Evolutionary conservation across 2,113 vertebrate species (phyloP), one percentile per base, ranked within the genome.

Genomic region (Anser cygnoides): DNA sequence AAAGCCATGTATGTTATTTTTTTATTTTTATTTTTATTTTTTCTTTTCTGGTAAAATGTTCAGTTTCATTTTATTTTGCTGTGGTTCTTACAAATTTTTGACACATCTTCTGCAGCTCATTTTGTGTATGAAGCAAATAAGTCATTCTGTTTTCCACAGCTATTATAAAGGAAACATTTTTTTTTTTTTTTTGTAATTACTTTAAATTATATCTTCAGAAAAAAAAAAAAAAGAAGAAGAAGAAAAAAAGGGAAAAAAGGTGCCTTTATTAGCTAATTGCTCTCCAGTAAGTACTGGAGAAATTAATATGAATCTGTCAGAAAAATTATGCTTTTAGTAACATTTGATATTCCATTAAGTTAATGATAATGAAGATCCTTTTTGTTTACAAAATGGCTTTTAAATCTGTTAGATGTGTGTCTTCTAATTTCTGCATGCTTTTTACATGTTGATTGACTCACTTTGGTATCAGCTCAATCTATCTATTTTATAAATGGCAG

Each of bases 401-500:
- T 5, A 71, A 80, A 71, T 57, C 29, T 62, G 5, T n/a, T 50
- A 74, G 50, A 71, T 80, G 7, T 75, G 46, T 73, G 41, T 21
- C 35, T 92, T 87, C 63, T 94, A 89, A 12, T 84, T 92, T 86
- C 67, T 94, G 28, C 55, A 33, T 66, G 13, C 52, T 59, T 78
- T 78, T 75, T 89, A 31, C 21, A 2, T 89, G 28, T 74, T 92
- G 70, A 87, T 87, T 85, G 52, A 94, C 81, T 96, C 4, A 17
- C 46, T 93, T 91, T 82, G 35, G 37, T 87, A 81, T 93, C 35
- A 41, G 46, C n/a, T 90, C 41, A 55, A 77, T 84, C 71, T 88
- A 80, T 78, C 67, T 93, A 3, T 92, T 91, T 95, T 72, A 70
- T 57, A 94, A 95, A 93, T 82, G 52, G 33, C 78, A 67, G 91